Evolutionary conservation across 2,888 invertebrate species (phyloP), one percentile per base, ranked within the genome.

Genomic region (Holacanthella duospinosa): DNA sequence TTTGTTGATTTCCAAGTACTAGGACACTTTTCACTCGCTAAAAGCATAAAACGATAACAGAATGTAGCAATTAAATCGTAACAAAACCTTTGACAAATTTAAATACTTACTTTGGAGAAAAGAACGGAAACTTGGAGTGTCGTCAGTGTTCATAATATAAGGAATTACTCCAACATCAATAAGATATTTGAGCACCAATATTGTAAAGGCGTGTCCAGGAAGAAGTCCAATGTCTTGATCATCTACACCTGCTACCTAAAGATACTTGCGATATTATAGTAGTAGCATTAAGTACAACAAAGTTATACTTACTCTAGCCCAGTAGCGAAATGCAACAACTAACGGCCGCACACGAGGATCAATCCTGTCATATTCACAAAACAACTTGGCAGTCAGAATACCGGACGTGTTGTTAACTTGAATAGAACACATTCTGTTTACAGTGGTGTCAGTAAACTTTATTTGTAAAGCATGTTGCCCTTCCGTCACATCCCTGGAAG

Each of bases 131-230:
- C 16, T 6, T 24, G 66, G 64, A 2, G 55, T 29, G 1, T 61
- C 64, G 28, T 68, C 64, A 29, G 59, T 60, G 25, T 64, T 59
- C 25, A 62, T 63, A 54, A 73, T 36, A 9, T 68, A 66, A 59
- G 74, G 73, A 36, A 80, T 74, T 1, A 78, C 65, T 28, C 73
- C 64, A 36, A 73, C 67, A 65, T 78, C 78, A 69, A 82, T 82
- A 56, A 82, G 75, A 71, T 76, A 82, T 72, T 79, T 79, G 6
- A 82, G 75, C 0, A 79, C 76, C 78, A 82, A 76, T 44, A 82
- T 66, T 29, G 77, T 74, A 71, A 78, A 79, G 29, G 78, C 77
- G 68, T 79, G 79, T 1, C 80, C 74, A 1, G 82, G 80, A 53
- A 82, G 74, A 19, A 79, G 78, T 6, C 81, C 81, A 57, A 75